These are phyloP conservation scores for Isurus oxyrinchus DNA, from an alignment of 2,113 vertebrate genomes.

Conservation along the genomic window DNA sequence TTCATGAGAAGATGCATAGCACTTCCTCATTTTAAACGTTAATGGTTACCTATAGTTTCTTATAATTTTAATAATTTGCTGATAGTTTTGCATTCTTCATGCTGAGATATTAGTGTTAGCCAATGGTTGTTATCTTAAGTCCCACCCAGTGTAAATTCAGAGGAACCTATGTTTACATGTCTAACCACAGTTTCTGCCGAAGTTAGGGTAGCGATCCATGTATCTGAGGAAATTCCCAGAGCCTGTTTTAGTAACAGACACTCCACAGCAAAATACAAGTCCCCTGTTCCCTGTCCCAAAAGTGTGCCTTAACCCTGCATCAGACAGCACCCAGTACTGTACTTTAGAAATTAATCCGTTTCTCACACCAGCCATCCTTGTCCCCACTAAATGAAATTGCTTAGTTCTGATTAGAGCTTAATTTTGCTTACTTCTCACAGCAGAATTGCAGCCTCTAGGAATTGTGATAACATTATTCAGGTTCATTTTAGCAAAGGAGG, in stretches of 20 bases:
- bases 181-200: background rate
- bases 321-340: background rate
- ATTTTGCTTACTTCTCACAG: background rate
- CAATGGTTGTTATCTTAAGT: background rate
- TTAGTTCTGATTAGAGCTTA: background rate
- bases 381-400: background rate
- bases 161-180: background rate
- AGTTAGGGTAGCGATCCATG: background rate
- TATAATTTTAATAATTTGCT: background rate
- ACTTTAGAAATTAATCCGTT: background rate
- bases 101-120: background rate
- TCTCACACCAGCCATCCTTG: background rate
- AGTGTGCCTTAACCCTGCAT: background rate
- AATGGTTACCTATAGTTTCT: background rate
- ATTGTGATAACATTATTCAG: background rate
- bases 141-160: background rate
- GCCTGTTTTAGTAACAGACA: background rate
- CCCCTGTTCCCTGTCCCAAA: background rate
- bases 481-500: background rate
- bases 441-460: background rate
- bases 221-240: background rate
- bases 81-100: background rate
- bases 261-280: background rate
- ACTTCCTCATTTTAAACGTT: background rate
- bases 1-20: background rate